A percentile compares a stretch with the other conserved stretches of the same genome.
phyloP scores from a whole-genome alignment of 2,888 invertebrate species.

The Malthinus flaveolus region DNA sequence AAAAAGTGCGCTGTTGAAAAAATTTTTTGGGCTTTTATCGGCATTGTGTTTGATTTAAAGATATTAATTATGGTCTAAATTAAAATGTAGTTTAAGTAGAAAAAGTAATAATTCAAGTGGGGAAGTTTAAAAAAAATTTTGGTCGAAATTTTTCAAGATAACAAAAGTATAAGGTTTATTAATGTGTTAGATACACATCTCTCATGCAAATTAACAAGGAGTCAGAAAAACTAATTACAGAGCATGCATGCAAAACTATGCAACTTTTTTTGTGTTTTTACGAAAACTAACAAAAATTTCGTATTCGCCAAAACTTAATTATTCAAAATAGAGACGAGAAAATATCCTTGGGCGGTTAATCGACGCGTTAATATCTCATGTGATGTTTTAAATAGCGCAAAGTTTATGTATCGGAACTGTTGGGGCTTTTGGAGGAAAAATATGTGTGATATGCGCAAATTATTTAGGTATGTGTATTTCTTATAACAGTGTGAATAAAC shows the following conservation, averaged over 20 bases:
- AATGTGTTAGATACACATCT: conserved; percentile 28
- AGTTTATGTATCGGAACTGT: too few relatives aligned
- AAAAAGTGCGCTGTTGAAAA: background rate
- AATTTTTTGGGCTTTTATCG: too few relatives aligned
- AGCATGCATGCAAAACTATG: conserved; percentile 29
- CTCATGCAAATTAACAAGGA: conserved; percentile 26
- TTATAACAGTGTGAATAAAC: conserved; percentile 7
- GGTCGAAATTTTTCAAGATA: conserved; percentile 8
- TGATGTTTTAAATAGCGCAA: background rate
- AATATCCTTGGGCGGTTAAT: conserved; percentile 19
- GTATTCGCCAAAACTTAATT: conserved; percentile 30
- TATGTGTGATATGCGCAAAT: too few relatives aligned
- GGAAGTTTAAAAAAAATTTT: too few relatives aligned
- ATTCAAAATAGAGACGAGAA: conserved; percentile 20
- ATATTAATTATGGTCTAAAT: too few relatives aligned
- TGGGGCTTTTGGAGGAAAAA: too few relatives aligned
- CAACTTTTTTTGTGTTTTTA: conserved; percentile 21
- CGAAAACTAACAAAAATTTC: conserved; percentile 26
- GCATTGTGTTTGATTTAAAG: too few relatives aligned
- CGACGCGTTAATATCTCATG: background rate
- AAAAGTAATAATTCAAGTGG: too few relatives aligned
- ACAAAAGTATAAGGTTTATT: conserved; percentile 15
- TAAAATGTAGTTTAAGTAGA: too few relatives aligned
- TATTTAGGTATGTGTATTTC: background rate
- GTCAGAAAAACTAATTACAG: conserved; percentile 27